Conservation (phyloP, 2,113 vertebrate species). For the Asarcornis scutulata region DNA sequence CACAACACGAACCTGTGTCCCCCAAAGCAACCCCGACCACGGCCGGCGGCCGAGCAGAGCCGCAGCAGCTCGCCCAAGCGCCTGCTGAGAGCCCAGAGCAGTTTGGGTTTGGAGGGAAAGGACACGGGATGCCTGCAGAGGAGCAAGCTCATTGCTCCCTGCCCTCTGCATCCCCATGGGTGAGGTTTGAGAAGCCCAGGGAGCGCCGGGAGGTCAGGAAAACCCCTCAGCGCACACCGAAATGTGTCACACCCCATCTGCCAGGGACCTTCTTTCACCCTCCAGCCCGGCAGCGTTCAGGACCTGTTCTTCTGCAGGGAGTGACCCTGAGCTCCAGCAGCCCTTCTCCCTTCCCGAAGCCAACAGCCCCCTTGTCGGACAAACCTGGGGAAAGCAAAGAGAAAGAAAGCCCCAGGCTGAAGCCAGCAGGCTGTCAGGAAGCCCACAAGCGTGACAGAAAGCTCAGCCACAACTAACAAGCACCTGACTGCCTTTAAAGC, state of each 20-base stretch:
- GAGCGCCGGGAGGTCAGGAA: fast-evolving
- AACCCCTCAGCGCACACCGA: background rate
- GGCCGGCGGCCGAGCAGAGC: background rate
- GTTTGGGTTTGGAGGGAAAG: background rate
- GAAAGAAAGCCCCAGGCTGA: background rate
- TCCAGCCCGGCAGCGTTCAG: background rate
- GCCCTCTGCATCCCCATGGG: background rate
- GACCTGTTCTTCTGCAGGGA: background rate
- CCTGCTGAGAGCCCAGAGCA: background rate
- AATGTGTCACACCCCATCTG: background rate
- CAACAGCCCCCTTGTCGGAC: background rate
- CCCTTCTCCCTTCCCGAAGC: background rate
- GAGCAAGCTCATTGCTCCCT: background rate
- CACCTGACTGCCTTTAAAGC: background rate
- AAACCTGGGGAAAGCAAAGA: background rate
- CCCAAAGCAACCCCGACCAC: fast-evolving
- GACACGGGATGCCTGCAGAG: fast-evolving
- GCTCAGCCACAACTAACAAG: background rate
- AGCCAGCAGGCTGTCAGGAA: background rate
- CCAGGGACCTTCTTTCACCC: background rate
- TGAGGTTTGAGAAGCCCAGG: background rate
- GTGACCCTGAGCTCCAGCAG: background rate
- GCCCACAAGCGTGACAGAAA: background rate
- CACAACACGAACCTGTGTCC: background rate
- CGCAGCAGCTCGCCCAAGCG: background rate